Conservation (phyloP, 2,888 invertebrate species). For the Siphonodentalium dalli region DNA sequence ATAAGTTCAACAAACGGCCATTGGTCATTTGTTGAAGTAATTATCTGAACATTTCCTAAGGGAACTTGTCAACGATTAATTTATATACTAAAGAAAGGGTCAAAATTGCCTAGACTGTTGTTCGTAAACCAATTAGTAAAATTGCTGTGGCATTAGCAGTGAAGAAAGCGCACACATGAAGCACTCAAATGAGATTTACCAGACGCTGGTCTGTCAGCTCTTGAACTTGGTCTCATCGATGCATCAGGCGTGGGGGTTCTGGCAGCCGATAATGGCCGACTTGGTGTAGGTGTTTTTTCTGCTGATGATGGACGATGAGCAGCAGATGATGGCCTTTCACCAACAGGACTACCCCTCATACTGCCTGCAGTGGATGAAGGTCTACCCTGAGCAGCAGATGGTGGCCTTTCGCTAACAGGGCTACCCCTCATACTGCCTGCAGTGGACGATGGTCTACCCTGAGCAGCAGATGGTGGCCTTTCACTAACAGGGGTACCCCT, state of each 20-base stretch:
- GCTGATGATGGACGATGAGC: conserved; percentile 30
- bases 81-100: too few species aligned
- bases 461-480: too few species aligned
- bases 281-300: background rate
- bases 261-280: conserved; percentile 12
- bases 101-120: too few species aligned
- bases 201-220: conserved; percentile 23
- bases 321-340: background rate
- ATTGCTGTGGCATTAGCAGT: too few species aligned
- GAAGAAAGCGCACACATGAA: background rate
- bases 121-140: too few species aligned
- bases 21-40: too few species aligned
- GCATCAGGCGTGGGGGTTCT: conserved; percentile 26
- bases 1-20: too few species aligned
- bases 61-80: too few species aligned
- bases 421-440: conserved; percentile 15
- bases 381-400: conserved; percentile 15
- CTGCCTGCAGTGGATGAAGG: conserved; percentile 15
- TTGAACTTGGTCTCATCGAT: conserved; percentile 8
- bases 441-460: conserved; percentile 4
- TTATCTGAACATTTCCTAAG: too few species aligned
- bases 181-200: too few species aligned
- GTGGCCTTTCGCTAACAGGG: conserved; percentile 14
- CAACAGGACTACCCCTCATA: conserved; percentile 2
- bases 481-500: conserved; percentile 4